Percentiles rank a stretch among this genome's conserved stretches.
phyloP scores from a whole-genome alignment of 2,113 vertebrate genomes.

The Copsychus sechellarum region DNA sequence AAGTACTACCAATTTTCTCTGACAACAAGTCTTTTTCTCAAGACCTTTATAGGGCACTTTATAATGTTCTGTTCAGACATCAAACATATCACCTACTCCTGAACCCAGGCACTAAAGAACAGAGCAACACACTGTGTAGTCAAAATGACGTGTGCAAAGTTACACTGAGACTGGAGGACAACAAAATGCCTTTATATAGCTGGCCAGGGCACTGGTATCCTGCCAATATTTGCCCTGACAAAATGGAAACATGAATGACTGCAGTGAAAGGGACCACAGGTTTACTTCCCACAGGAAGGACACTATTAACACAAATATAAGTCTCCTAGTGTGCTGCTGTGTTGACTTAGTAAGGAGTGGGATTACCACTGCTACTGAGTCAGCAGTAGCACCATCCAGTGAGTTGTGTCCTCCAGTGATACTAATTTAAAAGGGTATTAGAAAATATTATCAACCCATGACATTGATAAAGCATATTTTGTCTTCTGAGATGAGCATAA shows the following conservation, averaged over 20 bases:
- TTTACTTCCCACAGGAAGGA: slow-evolving; percentile 1
- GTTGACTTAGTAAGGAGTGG: not conserved
- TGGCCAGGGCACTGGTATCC: not conserved
- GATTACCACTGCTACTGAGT: not conserved
- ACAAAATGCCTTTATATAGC: not conserved
- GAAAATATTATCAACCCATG: not conserved
- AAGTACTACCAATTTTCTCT: not conserved
- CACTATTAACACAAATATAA: not conserved
- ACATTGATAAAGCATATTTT: not conserved
- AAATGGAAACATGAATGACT: not conserved
- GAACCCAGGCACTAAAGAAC: not conserved
- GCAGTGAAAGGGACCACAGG: not conserved
- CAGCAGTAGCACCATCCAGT: not conserved
- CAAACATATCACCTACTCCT: not conserved
- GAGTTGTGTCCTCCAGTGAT: not conserved
- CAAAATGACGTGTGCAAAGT: not conserved
- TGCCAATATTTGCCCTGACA: not conserved
- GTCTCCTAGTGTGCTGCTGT: not conserved
- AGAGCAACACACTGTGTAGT: not conserved
- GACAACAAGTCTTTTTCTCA: not conserved
- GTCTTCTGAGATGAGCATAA: not conserved
- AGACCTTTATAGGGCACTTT: not conserved
- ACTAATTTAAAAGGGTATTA: not conserved
- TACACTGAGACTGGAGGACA: not conserved
- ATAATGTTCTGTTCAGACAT: not conserved